Conservation (phyloP, 2,888 invertebrate genomes). For the Exephanes ischioxanthus region DNA sequence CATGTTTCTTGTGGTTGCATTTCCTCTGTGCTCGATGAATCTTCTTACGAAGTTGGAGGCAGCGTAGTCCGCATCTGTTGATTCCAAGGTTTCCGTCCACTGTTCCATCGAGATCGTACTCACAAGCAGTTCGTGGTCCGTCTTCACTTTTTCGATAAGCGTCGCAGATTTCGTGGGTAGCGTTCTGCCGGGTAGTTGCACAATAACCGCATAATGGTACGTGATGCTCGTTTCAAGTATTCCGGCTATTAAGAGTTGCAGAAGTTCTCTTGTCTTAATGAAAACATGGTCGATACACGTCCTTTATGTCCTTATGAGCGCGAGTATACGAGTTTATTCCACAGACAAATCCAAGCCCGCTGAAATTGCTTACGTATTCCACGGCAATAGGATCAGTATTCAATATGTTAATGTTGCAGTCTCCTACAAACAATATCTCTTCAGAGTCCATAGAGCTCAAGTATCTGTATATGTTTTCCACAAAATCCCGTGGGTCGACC, state of each 20-base stretch:
- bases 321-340: not conserved
- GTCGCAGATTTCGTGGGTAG: too few species aligned
- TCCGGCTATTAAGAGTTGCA: not conserved
- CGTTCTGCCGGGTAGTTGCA: not conserved
- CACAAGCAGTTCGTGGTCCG: not conserved
- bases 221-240: not conserved
- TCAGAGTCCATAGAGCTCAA: not conserved
- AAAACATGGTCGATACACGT: not conserved
- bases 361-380: not conserved
- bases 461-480: not conserved
- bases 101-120: not conserved
- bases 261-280: not conserved
- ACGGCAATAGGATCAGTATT: not conserved
- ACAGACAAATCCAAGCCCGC: not conserved
- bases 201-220: not conserved
- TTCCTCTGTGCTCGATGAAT: not conserved
- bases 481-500: not conserved
- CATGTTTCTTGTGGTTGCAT: not conserved
- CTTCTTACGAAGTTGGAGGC: not conserved
- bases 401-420: conserved; percentile 1
- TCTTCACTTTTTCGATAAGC: too few species aligned
- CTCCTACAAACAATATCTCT: not conserved
- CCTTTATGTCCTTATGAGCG: not conserved
- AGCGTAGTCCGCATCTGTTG: not conserved
- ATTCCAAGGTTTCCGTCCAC: not conserved